Conservation (phyloP, 2,888 invertebrate genomes). For the Ophion obscuratus region DNA sequence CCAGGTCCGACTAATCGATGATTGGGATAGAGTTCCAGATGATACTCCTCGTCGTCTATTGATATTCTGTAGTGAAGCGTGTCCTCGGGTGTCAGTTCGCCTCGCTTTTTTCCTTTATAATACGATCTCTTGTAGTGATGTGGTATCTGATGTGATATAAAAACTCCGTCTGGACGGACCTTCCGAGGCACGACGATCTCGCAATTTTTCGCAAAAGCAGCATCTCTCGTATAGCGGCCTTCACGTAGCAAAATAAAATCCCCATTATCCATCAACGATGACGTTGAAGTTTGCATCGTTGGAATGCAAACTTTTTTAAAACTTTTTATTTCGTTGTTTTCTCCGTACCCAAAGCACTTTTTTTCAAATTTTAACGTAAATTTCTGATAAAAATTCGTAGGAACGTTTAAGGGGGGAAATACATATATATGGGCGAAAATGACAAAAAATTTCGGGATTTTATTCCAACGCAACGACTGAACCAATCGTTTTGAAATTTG, state of each 20-base stretch:
- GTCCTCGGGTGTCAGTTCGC: slow-evolving; percentile 70
- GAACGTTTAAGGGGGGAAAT: no score
- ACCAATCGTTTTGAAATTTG: no score
- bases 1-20: slow-evolving; percentile 79
- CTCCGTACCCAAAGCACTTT: no score
- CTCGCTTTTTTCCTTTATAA: slow-evolving; percentile 69
- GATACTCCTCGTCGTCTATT: slow-evolving; percentile 79
- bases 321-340: no score
- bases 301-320: no score
- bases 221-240: slow-evolving; percentile 66
- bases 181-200: slow-evolving; percentile 81
- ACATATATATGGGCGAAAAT: no score
- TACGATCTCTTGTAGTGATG: slow-evolving; percentile 77
- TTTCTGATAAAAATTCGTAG: no score
- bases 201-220: slow-evolving; percentile 70
- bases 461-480: no score
- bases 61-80: slow-evolving; percentile 81
- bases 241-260: neutral
- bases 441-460: no score
- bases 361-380: no score
- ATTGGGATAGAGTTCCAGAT: slow-evolving; percentile 81
- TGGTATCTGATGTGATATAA: slow-evolving; percentile 80
- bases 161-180: slow-evolving; percentile 79
- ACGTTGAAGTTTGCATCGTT: neutral
- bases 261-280: neutral